A percentile compares a stretch with the other conserved stretches of the same genome.
Evolutionary conservation across 2,113 vertebrate genomes (phyloP).

Genomic region (Acrocephalus kingi): DNA sequence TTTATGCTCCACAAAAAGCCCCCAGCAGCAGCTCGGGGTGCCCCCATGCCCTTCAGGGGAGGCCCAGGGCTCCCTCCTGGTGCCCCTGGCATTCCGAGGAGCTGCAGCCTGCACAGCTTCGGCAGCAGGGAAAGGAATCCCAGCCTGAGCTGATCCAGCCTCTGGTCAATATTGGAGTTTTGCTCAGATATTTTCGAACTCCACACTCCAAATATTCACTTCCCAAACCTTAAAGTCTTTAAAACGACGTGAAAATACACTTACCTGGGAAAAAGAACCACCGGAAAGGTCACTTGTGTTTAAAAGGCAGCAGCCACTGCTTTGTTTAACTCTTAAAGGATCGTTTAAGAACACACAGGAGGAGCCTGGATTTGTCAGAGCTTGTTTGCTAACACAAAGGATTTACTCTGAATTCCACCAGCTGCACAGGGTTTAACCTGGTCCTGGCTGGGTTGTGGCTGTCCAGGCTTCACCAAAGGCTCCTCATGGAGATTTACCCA

Average conservation of each 20-base stretch:
- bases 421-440: neutral
- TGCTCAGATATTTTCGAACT: neutral
- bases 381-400: neutral
- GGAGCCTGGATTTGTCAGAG: neutral
- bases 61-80: neutral
- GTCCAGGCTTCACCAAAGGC: neutral
- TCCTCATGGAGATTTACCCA: fast-evolving
- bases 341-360: neutral
- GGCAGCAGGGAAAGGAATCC: neutral
- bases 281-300: neutral
- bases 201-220: neutral
- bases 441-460: neutral
- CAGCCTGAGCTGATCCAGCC: neutral
- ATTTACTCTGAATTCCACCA: neutral
- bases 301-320: neutral
- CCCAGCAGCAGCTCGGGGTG: neutral
- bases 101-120: neutral
- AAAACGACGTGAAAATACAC: neutral
- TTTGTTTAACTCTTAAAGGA: constrained; percentile 40
- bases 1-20: neutral
- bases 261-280: neutral
- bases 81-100: neutral
- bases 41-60: neutral
- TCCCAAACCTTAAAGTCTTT: neutral
- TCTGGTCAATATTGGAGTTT: neutral